Percentiles rank a stretch among this genome's conserved stretches.
Conservation (phyloP, 2,113 vertebrate species). For the Cervus canadensis region DNA sequence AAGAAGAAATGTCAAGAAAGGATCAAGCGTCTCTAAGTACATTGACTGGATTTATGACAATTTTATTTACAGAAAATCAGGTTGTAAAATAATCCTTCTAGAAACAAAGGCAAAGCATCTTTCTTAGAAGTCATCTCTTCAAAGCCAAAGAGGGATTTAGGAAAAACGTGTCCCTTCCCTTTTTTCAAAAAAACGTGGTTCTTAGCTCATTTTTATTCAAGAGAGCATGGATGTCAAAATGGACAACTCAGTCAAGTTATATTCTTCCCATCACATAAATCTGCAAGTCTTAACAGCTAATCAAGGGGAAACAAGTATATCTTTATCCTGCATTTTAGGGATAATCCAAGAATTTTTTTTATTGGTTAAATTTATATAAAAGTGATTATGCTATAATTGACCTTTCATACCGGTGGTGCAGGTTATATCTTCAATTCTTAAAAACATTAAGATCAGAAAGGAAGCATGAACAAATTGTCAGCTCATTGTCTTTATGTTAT, state of each 20-base stretch:
- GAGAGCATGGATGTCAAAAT: not conserved
- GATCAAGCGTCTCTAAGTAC: not conserved
- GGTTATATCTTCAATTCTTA: not conserved
- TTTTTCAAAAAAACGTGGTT: not conserved
- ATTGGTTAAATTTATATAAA: conserved; percentile 17
- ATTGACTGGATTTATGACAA: not conserved
- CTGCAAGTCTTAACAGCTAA: not conserved
- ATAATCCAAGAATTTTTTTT: not conserved
- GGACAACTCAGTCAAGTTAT: not conserved
- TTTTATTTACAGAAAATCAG: not conserved
- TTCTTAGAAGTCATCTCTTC: not conserved
- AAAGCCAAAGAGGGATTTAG: not conserved
- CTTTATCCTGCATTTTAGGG: not conserved
- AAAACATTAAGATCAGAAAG: not conserved
- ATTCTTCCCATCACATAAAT: not conserved
- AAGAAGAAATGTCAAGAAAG: conserved; percentile 17
- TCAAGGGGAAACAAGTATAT: not conserved
- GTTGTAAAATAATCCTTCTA: not conserved
- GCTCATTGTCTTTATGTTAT: not conserved
- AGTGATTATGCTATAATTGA: not conserved
- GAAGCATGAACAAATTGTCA: not conserved
- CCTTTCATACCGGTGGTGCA: not conserved
- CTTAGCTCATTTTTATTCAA: not conserved
- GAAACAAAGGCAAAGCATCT: conserved; percentile 16
- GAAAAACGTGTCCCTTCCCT: not conserved